Evolutionary conservation across 2,113 vertebrate genomes (phyloP), one percentile per base, ranked within the genome.

Genomic region (Hyperoodon ampullatus): DNA sequence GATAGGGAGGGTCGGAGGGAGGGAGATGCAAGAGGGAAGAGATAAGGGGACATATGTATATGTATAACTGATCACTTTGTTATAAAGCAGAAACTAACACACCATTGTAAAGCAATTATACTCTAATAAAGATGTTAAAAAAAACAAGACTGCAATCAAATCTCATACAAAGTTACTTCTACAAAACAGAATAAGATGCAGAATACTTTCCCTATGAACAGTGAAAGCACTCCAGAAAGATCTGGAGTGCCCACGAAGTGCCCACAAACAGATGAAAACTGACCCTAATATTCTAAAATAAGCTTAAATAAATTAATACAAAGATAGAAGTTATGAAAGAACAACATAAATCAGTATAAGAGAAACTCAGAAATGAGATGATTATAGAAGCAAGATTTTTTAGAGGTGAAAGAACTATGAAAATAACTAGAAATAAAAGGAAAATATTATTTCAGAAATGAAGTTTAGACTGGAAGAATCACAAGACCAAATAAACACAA

Each of bases 271-370:
- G 39, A 84, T 86, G 47, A 90, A 86, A 86, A 66, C 15, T 74
- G 39, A 96, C 47, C 8, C 15, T 78, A 90, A 28, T 72, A 80
- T 78, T 90, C 60, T 66, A 81, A 90, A 96, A 65, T 90, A 81
- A 81, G 18, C 19, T 86, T 90, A 93, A 88, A 78, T 71, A 87
- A 72, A 42, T 63, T 61, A 26, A 80, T 63, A 84, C 12, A 90
- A 71, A 72, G 65, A 80, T 74, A 72, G 44, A 86, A 28, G 33
- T 87, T 86, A 81, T 23, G 18, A 81, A 81, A 92, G 23, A 88
- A 75, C 47, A 92, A 80, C 30, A 55, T 81, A 92, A 75, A 47
- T 80, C 44, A 90, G 63, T 68, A 72, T 65, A 72, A 61, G 9
- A 84, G 75, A 83, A 90, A 80, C 74, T 58, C 66, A 47, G 3